These are phyloP conservation scores for Dendrocopos noguchii DNA, from an alignment of 2,113 vertebrate species.

Conservation along the genomic window DNA sequence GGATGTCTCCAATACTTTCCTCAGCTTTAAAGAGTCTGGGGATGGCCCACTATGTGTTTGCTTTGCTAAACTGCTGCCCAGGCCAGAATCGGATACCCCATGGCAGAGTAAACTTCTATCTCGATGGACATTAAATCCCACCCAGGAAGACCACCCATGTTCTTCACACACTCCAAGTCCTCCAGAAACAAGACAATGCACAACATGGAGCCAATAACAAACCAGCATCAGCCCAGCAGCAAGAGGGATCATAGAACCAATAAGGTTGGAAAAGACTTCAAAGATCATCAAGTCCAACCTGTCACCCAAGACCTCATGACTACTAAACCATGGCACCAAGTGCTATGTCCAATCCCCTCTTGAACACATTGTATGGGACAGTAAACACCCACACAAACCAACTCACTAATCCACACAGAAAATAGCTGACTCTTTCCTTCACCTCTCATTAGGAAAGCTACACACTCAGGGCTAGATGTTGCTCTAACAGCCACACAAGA, in stretches of 20 bases:
- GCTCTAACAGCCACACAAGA: neutral
- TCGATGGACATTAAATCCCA: neutral
- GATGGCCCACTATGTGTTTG: neutral
- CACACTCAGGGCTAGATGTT: neutral
- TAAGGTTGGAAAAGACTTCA: no score
- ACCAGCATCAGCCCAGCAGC: neutral
- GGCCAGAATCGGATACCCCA: neutral
- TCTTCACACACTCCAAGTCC: neutral
- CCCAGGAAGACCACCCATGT: fast-evolving
- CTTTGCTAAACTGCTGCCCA: neutral
- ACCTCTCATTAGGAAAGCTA: neutral
- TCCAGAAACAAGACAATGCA: neutral
- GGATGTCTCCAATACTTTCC: neutral
- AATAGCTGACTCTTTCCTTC: neutral
- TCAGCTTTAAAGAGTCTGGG: neutral
- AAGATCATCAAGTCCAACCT: no score
- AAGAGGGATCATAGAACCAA: neutral
- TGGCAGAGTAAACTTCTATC: neutral
- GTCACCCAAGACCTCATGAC: no score
- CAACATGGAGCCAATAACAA: neutral
- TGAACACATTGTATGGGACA: fast-evolving
- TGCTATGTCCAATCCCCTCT: no score
- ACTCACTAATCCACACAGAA: neutral
- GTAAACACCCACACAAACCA: neutral
- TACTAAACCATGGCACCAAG: no score